Conservation (phyloP, 2,888 invertebrate genomes). For the Sarcophaga carnaria region DNA sequence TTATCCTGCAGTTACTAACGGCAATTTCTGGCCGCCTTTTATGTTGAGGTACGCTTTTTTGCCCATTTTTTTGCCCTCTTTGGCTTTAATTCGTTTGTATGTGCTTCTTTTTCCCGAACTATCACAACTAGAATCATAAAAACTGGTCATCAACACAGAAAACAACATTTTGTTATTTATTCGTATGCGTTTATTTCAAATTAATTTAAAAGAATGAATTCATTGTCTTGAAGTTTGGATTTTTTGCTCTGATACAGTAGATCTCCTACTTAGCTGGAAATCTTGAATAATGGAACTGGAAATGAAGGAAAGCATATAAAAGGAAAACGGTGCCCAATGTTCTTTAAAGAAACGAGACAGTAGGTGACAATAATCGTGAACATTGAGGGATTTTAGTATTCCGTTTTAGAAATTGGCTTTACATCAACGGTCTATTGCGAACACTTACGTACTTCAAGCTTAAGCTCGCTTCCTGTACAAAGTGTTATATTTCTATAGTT, state of each 20-base stretch:
- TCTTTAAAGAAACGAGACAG: no score
- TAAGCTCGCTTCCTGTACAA: no score
- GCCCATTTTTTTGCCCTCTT: background rate
- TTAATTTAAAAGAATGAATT: background rate
- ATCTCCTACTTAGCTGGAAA: background rate
- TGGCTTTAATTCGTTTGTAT: constrained; percentile 3
- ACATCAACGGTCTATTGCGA: no score
- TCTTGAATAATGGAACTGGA: background rate
- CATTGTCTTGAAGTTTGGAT: background rate
- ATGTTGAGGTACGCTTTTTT: constrained; percentile 32
- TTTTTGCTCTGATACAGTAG: background rate
- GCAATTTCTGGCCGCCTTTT: constrained; percentile 67
- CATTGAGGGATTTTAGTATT: no score
- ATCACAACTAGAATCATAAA: constrained; percentile 53
- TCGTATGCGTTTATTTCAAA: constrained; percentile 22
- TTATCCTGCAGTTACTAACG: constrained; percentile 56
- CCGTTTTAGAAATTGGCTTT: no score
- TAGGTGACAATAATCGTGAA: no score
- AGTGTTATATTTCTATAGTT: no score
- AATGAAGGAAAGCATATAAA: constrained; percentile 1
- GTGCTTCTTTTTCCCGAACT: constrained; percentile 12
- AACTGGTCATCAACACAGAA: constrained; percentile 46
- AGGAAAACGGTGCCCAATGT: no score
- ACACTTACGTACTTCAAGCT: no score
- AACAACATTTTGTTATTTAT: constrained; percentile 32